phyloP scores from a whole-genome alignment of 2,797 vertebrate species.

The Enteromius mattozi region DNA sequence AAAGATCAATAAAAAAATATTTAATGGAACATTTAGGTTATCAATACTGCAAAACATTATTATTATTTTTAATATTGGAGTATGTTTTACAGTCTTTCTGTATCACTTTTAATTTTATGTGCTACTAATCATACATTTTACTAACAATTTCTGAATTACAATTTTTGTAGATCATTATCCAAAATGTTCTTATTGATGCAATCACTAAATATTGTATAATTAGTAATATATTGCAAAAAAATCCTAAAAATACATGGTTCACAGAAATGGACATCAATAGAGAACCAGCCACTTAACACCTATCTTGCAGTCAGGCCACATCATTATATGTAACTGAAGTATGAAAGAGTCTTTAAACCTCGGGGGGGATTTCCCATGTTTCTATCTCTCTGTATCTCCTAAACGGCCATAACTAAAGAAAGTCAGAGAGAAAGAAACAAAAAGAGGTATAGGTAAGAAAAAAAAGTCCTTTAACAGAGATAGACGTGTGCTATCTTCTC shows the following conservation, averaged over 20 bases:
- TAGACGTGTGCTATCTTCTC: constrained; percentile 74
- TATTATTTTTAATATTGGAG: not conserved
- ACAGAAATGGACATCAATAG: not conserved
- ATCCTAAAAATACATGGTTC: not conserved
- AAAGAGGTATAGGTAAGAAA: constrained; percentile 70
- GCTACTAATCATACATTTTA: not conserved
- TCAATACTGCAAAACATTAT: not conserved
- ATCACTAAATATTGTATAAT: not conserved
- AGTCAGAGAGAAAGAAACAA: constrained; percentile 33
- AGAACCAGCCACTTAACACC: not conserved
- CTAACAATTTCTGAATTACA: not conserved
- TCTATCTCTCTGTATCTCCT: constrained; percentile 8
- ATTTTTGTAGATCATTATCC: not conserved
- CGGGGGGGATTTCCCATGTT: not conserved
- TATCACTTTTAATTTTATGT: not conserved
- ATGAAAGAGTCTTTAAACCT: constrained; percentile 76
- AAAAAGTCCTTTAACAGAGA: constrained; percentile 74
- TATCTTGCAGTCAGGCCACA: constrained; percentile 61
- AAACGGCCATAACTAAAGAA: constrained; percentile 62
- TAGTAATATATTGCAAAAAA: not conserved
- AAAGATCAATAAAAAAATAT: not conserved
- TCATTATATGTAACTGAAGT: constrained; percentile 75
- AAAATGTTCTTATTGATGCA: not conserved
- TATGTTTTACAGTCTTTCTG: not conserved
- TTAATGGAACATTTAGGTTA: too few species aligned